Evolutionary conservation across 2,888 invertebrate genomes (phyloP).

Genomic region (Coelopa pilipes): DNA sequence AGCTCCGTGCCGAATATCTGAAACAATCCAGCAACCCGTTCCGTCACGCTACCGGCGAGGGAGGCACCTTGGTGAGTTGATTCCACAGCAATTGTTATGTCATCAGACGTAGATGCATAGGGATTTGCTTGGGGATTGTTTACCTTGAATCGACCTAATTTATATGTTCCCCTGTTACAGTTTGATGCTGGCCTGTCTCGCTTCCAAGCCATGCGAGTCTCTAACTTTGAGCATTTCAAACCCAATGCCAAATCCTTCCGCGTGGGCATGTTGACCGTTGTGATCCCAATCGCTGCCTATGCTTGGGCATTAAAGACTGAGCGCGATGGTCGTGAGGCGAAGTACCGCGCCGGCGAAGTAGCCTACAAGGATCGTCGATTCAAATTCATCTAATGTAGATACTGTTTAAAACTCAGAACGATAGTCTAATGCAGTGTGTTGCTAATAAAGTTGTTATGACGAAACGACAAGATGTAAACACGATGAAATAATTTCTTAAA

Average conservation of each 20-base stretch:
- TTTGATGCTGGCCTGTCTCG: constrained; percentile 84
- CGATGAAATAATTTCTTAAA: neutral
- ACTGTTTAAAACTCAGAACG: neutral
- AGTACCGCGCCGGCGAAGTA: constrained; percentile 77
- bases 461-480: neutral
- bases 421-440: neutral
- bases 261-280: constrained; percentile 68
- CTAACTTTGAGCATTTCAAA: constrained; percentile 74
- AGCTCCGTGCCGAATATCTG: constrained; percentile 74
- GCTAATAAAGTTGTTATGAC: constrained; percentile 18
- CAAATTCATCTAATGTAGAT: constrained; percentile 72
- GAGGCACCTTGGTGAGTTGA: constrained; percentile 81
- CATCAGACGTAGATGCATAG: constrained; percentile 50
- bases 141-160: constrained; percentile 17
- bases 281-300: constrained; percentile 71
- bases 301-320: constrained; percentile 70
- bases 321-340: constrained; percentile 70
- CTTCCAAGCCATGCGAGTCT: constrained; percentile 77
- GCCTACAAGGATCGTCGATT: constrained; percentile 79
- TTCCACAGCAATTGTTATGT: constrained; percentile 66
- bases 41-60: constrained; percentile 74
- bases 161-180: constrained; percentile 67
- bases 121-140: constrained; percentile 21
- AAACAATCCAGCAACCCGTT: constrained; percentile 79
- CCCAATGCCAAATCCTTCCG: constrained; percentile 72